Conservation (phyloP, 2,797 vertebrate genomes). For the Centropyge bicolor region DNA sequence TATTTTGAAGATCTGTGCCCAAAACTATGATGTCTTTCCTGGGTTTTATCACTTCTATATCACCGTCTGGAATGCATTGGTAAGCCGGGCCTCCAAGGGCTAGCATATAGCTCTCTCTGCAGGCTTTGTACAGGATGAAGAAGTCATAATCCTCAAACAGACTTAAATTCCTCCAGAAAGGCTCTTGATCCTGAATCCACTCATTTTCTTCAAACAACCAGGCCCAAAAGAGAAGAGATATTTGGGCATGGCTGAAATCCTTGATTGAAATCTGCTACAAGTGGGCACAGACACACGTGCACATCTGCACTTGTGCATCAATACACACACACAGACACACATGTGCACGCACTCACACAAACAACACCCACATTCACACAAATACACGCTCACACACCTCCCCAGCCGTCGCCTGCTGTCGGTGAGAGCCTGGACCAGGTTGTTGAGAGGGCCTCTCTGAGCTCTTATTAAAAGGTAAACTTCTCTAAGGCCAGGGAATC, state of each 20-base stretch:
- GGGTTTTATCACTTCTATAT: conserved; percentile 80
- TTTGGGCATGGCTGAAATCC: conserved; percentile 80
- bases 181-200: conserved; percentile 90
- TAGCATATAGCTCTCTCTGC: conserved; percentile 81
- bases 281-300: conserved; percentile 62
- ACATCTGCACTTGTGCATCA: conserved; percentile 11
- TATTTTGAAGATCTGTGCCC: conserved; percentile 71
- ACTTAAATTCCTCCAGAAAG: conserved; percentile 90
- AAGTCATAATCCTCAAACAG: conserved; percentile 91
- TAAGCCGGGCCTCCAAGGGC: conserved; percentile 82
- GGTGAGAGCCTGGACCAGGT: conserved; percentile 63
- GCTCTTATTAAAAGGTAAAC: conserved; percentile 91
- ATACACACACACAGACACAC: conserved; percentile 15
- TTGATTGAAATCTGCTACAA: conserved; percentile 87
- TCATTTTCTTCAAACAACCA: conserved; percentile 89
- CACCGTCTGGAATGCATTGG: conserved; percentile 74
- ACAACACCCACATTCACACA: conserved; percentile 26
- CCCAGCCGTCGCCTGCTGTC: conserved; percentile 63
- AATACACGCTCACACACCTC: conserved; percentile 52
- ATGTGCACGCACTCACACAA: not conserved
- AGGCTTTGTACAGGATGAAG: conserved; percentile 89
- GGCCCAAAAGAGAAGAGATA: conserved; percentile 82
- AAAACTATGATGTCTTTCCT: conserved; percentile 63
- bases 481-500: conserved; percentile 84
- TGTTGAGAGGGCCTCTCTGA: conserved; percentile 79